phyloP scores from a whole-genome alignment of 1,140 invertebrate species.

The Maniola jurtina region DNA sequence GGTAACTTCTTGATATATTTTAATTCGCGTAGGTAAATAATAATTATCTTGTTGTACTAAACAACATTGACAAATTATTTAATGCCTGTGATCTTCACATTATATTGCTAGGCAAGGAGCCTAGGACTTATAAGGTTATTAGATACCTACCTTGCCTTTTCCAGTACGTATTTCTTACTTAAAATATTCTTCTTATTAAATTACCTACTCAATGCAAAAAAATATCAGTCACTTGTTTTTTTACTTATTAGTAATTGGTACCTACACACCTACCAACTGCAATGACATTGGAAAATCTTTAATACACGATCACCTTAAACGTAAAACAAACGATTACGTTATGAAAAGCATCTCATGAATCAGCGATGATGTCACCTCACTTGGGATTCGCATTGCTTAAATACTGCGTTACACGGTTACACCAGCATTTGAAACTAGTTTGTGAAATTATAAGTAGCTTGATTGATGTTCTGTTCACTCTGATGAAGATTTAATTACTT shows the following conservation, averaged over 20 bases:
- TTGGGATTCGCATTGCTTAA: constrained; percentile 19
- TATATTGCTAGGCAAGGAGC: no score
- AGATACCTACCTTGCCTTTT: no score
- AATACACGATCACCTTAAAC: constrained; percentile 26
- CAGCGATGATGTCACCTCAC: constrained; percentile 55
- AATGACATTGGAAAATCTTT: constrained; percentile 22
- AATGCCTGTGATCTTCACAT: no score
- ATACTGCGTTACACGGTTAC: constrained; percentile 7
- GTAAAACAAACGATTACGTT: constrained; percentile 33
- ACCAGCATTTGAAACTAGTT: constrained; percentile 4
- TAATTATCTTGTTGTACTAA: no score
- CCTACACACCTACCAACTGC: background rate
- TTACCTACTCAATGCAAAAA: background rate
- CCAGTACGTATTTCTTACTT: no score
- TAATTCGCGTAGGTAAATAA: no score
- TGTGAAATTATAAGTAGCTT: background rate
- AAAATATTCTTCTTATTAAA: background rate
- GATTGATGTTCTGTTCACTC: background rate
- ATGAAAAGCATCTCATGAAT: constrained; percentile 46
- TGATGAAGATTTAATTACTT: no score
- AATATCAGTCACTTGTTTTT: background rate
- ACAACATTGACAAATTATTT: no score
- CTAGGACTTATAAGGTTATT: no score
- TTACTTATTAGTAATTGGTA: background rate
- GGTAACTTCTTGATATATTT: no score